These are phyloP conservation scores for Chymomyza amoena DNA, from an alignment of 2,888 invertebrate species.

Conservation along the genomic window DNA sequence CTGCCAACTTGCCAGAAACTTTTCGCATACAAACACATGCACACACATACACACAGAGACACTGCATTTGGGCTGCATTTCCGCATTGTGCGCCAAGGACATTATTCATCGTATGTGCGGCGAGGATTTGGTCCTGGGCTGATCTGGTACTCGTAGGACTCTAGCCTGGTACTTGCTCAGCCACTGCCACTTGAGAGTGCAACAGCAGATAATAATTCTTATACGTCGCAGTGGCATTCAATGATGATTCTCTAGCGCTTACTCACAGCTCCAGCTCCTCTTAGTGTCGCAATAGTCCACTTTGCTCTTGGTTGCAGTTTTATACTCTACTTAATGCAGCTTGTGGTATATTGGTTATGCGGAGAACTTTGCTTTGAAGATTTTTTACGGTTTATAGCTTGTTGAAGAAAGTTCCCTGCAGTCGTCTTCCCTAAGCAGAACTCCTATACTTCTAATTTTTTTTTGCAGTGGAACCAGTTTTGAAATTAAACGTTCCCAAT, in stretches of 20 bases:
- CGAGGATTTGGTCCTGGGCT: neutral
- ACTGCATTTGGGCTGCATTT: constrained; percentile 44
- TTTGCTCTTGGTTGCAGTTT: constrained; percentile 23
- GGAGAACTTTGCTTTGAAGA: no score
- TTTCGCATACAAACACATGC: neutral
- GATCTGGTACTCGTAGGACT: neutral
- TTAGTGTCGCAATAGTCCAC: constrained; percentile 20
- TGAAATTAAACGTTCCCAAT: no score
- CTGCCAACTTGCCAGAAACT: constrained; percentile 5
- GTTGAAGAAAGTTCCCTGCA: no score
- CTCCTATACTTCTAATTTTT: no score
- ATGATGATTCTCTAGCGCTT: constrained; percentile 35
- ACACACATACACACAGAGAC: neutral
- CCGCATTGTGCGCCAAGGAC: constrained; percentile 66
- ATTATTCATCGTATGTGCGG: constrained; percentile 60
- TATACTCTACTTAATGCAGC: neutral
- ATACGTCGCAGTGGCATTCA: constrained; percentile 49
- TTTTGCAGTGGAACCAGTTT: no score
- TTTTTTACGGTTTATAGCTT: no score
- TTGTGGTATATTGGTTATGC: neutral
- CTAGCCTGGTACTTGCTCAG: constrained; percentile 14
- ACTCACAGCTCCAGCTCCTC: constrained; percentile 36
- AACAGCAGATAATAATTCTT: constrained; percentile 69
- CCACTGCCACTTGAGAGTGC: constrained; percentile 62
- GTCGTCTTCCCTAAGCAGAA: no score